Base-by-base conservation (phyloP, 2,797 vertebrate genomes). In the Rhincodon typus region DNA sequence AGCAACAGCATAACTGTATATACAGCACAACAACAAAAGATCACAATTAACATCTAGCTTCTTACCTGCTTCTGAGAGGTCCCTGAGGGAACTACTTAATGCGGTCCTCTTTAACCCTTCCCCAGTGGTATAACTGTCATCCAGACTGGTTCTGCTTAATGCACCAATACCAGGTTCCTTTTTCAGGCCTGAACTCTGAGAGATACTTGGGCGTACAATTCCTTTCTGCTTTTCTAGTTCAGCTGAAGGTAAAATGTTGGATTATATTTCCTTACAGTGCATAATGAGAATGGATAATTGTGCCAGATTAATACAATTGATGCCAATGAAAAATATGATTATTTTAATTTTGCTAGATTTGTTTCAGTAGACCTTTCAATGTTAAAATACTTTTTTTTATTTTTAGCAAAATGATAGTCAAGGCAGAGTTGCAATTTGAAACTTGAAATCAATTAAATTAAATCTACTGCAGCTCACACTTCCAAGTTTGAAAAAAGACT, bases 161-260 rank as follows among this genome's bases (percentile, higher is more conserved):
- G 98, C 98, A 72, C 99, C 98, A 0, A 98, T 98, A n/a, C 99
- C 99, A 0, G 98, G 97, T 4, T 99, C 99, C 96, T 99, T 99
- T 97, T 99, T 99, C 96, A 99, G 97, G 62, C 98, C 98, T 19
- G 98, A 98, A 96, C 98, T 98, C 96, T 99, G 99, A 62, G 98
- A 99, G 97, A 99, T 98, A 97, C 98, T 99, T 95, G 99, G 98
- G 6, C 98, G 98, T 70, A 99, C 98, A 66, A 99, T 98, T 0
- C 98, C 99, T 96, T 99, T 99, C 98, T 99, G 99, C 95, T 99
- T 99, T 96, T 99, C 99, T 0, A 99, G 97, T 96, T 99, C 99
- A 70, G 99, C 99, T 99, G 98, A 21, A 97, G 96, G 53, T 50
- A 95, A 69, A 95, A 42, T 34, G 53, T 95, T 57, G 27, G 77